These are phyloP conservation scores for Keiferia lycopersicella DNA, from an alignment of 2,888 invertebrate species.

Conservation along the genomic window DNA sequence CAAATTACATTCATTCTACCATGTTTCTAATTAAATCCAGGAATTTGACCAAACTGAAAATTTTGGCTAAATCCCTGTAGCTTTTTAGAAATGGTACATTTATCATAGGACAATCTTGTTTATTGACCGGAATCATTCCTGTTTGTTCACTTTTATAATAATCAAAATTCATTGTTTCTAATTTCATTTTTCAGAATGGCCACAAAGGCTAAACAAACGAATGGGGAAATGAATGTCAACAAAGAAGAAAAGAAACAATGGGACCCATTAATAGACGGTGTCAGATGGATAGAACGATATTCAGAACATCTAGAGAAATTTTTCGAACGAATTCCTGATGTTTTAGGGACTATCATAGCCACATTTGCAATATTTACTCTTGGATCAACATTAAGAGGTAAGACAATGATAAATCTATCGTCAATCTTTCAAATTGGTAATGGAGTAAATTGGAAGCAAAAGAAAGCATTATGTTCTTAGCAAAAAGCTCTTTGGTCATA, in stretches of 20 bases:
- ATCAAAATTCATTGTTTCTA: neutral
- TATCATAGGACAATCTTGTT: no score
- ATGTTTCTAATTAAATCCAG: no score
- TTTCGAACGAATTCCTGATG: conserved; percentile 80
- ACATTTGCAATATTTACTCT: conserved; percentile 83
- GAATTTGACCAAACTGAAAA: no score
- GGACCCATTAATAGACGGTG: conserved; percentile 80
- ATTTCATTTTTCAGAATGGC: conserved; percentile 10
- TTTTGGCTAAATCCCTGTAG: no score
- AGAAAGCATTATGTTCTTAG: no score
- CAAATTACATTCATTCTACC: no score
- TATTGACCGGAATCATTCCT: no score
- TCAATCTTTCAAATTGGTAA: no score
- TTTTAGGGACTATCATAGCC: conserved; percentile 77
- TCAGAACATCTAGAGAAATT: conserved; percentile 75
- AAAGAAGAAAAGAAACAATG: conserved; percentile 51
- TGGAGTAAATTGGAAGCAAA: no score
- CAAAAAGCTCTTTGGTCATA: no score
- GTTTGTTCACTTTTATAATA: no score
- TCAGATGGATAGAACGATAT: conserved; percentile 83
- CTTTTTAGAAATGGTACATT: no score
- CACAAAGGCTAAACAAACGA: conserved; percentile 20
- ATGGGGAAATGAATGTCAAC: conserved; percentile 21
- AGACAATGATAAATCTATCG: neutral
- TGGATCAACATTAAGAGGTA: conserved; percentile 84